Base-by-base conservation (phyloP, 2,113 vertebrate genomes). In the Neopipo cinnamomea region DNA sequence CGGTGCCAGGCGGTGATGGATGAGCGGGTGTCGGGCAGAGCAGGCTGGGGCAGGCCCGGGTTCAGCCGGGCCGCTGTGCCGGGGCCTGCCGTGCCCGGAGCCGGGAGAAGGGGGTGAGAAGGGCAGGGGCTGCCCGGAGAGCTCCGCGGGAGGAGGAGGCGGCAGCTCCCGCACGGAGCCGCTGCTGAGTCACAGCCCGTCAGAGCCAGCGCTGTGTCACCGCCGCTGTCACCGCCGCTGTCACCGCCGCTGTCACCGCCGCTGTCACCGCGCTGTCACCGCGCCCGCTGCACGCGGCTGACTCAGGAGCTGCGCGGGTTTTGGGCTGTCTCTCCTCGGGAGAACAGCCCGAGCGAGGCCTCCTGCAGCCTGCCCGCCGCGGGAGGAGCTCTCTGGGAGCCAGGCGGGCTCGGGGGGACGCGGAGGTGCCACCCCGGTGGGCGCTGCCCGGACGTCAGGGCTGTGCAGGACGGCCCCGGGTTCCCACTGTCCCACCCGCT, bases 181-280 rank as follows among this genome's bases (percentile, higher is more conserved):
- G 4, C 70, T 77, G 93, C 95, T 96, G 96, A 94, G 81, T 97
- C 96, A 96, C 66, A 6, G 76, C 78, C 35, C 18, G 50, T 81
- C 75, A n/a, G 47, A 85, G 88, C 63, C 67, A 15, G 90, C 31
- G 6, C 84, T 59, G 56, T 58, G 55, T 58, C 55, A 58, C 55
- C 55, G 55, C 55, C 77, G 14, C 30, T 85, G 82, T 74, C 82
- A 39, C 82, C 9, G 19, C n/a, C 66, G 28, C 47, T 76, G 91
- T 81, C 93, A 67, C 76, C 2, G 35, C 59, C n/a, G n/a, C n/a
- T 85, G 82, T 74, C 81, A 37, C 81, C 11, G 35, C 79, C 63
- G 14, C 30, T 85, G 82, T 74, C 82, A 39, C 82, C 9, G 19
- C 66, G 28, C 47, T 76, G 91, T 81, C 93, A 67, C 76, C 2